phyloP scores from a whole-genome alignment of 2,888 invertebrate species.

The Drosophila ustulata region DNA sequence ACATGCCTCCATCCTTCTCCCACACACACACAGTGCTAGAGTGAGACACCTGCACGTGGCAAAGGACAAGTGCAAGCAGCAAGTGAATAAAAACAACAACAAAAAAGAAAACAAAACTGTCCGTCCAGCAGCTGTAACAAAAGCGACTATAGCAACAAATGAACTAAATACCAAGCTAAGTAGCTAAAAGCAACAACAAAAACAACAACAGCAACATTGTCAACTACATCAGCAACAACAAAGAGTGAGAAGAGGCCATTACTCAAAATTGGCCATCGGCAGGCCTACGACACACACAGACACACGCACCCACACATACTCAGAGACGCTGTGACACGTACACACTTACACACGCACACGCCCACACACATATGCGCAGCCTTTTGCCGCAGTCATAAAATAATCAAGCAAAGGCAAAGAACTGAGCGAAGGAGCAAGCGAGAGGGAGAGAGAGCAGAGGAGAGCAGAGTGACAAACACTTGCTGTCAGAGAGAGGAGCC shows the following conservation, averaged over 20 bases:
- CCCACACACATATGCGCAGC: constrained; percentile 45
- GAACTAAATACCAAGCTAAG: constrained; percentile 49
- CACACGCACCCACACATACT: constrained; percentile 17
- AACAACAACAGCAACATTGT: constrained; percentile 12
- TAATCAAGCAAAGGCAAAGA: constrained; percentile 70
- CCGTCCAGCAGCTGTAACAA: constrained; percentile 64
- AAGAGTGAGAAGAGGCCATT: constrained; percentile 61
- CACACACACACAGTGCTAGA: constrained; percentile 10
- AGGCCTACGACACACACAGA: constrained; percentile 42
- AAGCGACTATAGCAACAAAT: constrained; percentile 49
- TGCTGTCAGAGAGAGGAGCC: constrained; percentile 4
- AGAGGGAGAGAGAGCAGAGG: constrained; percentile 11
- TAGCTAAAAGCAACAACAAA: constrained; percentile 22
- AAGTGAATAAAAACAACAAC: constrained; percentile 33
- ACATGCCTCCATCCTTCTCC: constrained; percentile 18
- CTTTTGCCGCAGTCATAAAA: constrained; percentile 79
- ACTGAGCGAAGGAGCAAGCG: constrained; percentile 9
- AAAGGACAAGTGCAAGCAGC: constrained; percentile 32
- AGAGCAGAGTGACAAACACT: constrained; percentile 9
- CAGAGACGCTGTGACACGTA: constrained; percentile 14
- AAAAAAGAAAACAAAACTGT: constrained; percentile 51
- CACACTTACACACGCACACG: constrained; percentile 17
- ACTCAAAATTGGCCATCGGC: constrained; percentile 69
- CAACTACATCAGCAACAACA: constrained; percentile 32
- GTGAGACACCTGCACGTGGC: constrained; percentile 66